Conservation (phyloP, 2,888 invertebrate genomes). For the Campoletis raptor region DNA sequence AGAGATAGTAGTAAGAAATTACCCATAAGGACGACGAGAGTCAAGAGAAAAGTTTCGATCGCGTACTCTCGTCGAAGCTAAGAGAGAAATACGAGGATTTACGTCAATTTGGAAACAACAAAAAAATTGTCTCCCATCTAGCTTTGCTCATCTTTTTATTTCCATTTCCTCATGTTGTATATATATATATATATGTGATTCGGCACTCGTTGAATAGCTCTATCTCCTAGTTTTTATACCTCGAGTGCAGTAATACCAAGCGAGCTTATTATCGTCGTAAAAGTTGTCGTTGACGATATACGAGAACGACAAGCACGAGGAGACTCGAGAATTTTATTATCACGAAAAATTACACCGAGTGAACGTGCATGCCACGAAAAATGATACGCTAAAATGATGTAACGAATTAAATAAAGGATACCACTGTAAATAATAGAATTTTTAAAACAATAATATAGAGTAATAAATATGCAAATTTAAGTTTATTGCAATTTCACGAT, state of each 20-base stretch:
- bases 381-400: slow-evolving; percentile 2
- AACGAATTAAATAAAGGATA: slow-evolving; percentile 23
- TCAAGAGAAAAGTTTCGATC: background rate
- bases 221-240: slow-evolving; percentile 54
- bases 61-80: slow-evolving; percentile 12
- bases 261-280: slow-evolving; percentile 78
- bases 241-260: slow-evolving; percentile 71
- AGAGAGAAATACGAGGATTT: slow-evolving; percentile 67
- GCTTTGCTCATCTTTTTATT: slow-evolving; percentile 9
- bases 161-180: background rate
- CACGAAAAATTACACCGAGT: slow-evolving; percentile 34
- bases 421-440: background rate
- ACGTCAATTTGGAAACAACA: slow-evolving; percentile 77
- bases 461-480: background rate
- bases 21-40: slow-evolving; percentile 16
- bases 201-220: slow-evolving; percentile 6
- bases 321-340: slow-evolving; percentile 59
- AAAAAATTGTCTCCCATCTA: slow-evolving; percentile 27
- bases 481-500: background rate
- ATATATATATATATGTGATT: background rate
- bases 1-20: background rate
- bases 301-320: background rate
- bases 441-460: background rate
- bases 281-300: slow-evolving; percentile 68
- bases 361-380: slow-evolving; percentile 1